Conservation (phyloP, 2,113 vertebrate species). For the Falco punctatus region DNA sequence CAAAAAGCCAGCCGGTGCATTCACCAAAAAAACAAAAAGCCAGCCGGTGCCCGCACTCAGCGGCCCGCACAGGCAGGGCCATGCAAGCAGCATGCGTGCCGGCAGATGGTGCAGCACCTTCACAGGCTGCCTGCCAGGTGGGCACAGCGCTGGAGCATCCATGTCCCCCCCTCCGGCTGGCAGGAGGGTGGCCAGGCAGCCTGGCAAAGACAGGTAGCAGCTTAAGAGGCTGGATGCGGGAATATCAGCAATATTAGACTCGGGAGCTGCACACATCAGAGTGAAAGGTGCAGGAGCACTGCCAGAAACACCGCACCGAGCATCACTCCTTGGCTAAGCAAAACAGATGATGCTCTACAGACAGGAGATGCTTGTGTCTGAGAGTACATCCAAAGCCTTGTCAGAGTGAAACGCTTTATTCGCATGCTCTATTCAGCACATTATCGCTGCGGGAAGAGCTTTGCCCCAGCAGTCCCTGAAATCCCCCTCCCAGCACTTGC, state of each 20-base stretch:
- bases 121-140: neutral
- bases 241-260: neutral
- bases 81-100: neutral
- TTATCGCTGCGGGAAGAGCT: neutral
- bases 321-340: neutral
- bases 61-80: neutral
- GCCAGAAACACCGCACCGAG: rapidly evolving
- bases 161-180: neutral
- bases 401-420: rapidly evolving
- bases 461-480: neutral
- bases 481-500: rapidly evolving
- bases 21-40: neutral
- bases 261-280: neutral
- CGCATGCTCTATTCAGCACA: rapidly evolving
- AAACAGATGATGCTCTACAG: neutral
- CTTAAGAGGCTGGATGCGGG: neutral
- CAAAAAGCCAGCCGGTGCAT: neutral
- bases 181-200: neutral
- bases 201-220: neutral
- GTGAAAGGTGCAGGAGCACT: neutral
- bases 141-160: neutral
- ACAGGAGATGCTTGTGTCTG: neutral
- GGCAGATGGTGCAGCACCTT: neutral
- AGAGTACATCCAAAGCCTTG: neutral
- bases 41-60: neutral